Evolutionary conservation across 1,140 invertebrate genomes (phyloP), one percentile per base, ranked within the genome.

Genomic region (Sinella curviseta): DNA sequence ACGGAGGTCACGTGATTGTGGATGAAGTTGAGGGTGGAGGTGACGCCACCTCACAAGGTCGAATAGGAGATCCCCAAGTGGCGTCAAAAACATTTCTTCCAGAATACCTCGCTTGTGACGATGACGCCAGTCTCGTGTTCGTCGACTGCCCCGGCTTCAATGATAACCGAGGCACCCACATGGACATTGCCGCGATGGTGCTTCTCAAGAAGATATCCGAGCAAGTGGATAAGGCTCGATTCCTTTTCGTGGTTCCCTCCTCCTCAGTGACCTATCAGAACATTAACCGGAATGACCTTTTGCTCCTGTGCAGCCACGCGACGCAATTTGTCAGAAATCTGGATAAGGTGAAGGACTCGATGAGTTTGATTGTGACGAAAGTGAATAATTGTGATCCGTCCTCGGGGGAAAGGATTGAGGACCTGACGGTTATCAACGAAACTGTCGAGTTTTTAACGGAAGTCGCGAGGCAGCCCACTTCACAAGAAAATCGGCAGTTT

Each of bases 71-170:
- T 26, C 57, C 57, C 57, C 12, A 4, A 3, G 24, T 26, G 8
- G 24, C 8, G 24, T 60, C 57, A 16, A 60, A 60, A 60, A 60
- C 57, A 3, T 26, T 60, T 60, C 12, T 60, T 26, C 57, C 57
- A 60, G 57, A 60, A 26, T 60, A 60, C 24, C 4, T 60, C 14
- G 12, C 4, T 4, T 17, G 57, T 60, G 12, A 12, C 8, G 39
- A 48, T 48, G 57, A 60, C 12, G 4, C 12, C 24, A 3, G 4
- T 4, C 12, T 60, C 3, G 12, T 26, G 24, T 60, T 60, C 24
- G 12, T 60, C 24, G 57, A 60, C 57, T 60, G 57, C 24, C 57
- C 57, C 8, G 57, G 57, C 57, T 60, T 60, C 57, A 60, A 60
- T n/a, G 57, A 60, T 26, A 60, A 60, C 24, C 57, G 57, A 17